Base-by-base conservation (phyloP, 2,888 invertebrate species). In the Pollenia angustigena region DNA sequence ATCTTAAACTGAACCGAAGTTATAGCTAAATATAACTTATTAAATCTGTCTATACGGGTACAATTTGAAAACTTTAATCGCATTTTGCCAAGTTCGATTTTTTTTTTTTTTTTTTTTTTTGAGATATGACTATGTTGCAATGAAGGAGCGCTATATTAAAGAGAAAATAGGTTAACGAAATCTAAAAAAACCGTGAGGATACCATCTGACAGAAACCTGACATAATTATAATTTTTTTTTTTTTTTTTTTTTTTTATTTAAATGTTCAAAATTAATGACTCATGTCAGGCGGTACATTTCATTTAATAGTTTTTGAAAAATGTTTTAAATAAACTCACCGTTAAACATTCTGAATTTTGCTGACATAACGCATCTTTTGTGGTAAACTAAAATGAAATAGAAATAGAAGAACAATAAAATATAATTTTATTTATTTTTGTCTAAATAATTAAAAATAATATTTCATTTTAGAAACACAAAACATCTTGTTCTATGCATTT, bases 321-420 rank as follows among this genome's bases (percentile, higher is more conserved):
- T 1, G 11, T 10, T 40, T 42, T 42, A 58, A 58, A 44, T 10
- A 23, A 82, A 90, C 90, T 90, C 83, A 90, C 90, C 90, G 89
- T 89, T 85, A 90, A 90, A 75, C 90, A 90, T 88, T 90, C 90
- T 9, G 90, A 88, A 48, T 88, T 89, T 80, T 89, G 89, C 68
- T 89, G 89, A 79, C 90, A 90, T 52, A 90, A 76, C 62, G 88
- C 85, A 71, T 89, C 89, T 87, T 90, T 89, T 83, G 89, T 90
- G 32, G 89, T 89, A 66, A 89, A 90, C 90, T 90, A 89, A 18
- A 89, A 90, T 62, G 23, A 60, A 81, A 81, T 7, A 76, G 72
- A 81, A 56, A 60, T 0, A 46, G 54, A 56, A 69, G 10, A 58
- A 32, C 11, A 32, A n/a, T 56, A 46, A 42, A 76, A 44, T 42